phyloP scores from a whole-genome alignment of 2,113 vertebrate genomes.

The Psilopsiagon aymara region DNA sequence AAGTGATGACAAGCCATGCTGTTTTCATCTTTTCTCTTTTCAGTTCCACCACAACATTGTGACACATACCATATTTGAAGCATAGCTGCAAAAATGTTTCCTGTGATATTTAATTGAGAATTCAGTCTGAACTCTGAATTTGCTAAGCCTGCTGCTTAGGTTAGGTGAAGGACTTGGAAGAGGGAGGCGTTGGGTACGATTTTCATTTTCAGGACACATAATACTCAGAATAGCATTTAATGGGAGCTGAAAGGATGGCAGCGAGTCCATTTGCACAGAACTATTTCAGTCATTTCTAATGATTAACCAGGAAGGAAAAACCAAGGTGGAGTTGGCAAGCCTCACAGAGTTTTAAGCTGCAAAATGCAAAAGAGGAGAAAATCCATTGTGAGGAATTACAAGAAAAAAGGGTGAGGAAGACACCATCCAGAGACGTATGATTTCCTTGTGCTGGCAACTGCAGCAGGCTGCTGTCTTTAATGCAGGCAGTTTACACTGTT shows the following conservation, averaged over 20 bases:
- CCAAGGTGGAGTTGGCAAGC: neutral
- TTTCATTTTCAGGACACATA: neutral
- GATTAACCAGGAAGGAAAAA: neutral
- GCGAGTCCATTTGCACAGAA: neutral
- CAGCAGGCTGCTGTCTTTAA: neutral
- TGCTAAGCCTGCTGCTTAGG: neutral
- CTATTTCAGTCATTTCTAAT: conserved; percentile 4
- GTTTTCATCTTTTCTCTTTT: neutral
- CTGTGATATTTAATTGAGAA: neutral
- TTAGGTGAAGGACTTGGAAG: neutral
- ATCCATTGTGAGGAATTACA: neutral
- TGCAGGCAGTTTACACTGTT: neutral
- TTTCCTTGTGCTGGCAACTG: neutral
- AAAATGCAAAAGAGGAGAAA: conserved; percentile 1
- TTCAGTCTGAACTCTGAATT: neutral
- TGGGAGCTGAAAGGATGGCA: neutral
- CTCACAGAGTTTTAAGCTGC: neutral
- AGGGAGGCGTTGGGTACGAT: neutral
- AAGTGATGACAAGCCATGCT: conserved; percentile 14
- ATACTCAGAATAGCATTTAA: neutral
- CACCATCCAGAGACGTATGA: neutral
- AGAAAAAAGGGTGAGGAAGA: neutral
- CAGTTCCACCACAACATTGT: neutral
- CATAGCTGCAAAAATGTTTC: neutral
- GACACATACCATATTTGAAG: neutral